A percentile compares a stretch with the other conserved stretches of the same genome.
Evolutionary conservation across 2,113 vertebrate species (phyloP).

Genomic region (Puma concolor): DNA sequence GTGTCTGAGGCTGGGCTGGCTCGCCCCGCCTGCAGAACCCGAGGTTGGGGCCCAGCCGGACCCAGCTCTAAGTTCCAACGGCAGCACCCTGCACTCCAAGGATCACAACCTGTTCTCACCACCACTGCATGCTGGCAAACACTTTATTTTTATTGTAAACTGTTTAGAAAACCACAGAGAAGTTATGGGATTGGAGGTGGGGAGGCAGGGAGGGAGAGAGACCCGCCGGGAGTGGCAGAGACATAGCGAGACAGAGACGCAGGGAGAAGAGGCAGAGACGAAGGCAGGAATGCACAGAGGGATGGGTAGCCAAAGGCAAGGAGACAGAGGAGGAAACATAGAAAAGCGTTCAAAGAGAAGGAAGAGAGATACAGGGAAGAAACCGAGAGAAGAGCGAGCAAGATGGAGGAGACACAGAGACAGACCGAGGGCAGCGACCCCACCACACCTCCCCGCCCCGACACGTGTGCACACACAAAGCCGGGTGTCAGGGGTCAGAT

Average conservation of each 20-base stretch:
- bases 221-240: not conserved
- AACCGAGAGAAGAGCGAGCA: accelerated
- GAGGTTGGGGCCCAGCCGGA: not conserved
- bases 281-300: accelerated
- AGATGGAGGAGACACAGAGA: not conserved
- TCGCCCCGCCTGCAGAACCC: not conserved
- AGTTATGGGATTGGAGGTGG: not conserved
- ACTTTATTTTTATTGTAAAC: not conserved
- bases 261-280: not conserved
- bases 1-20: not conserved
- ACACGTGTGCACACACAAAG: not conserved
- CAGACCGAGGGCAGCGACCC: not conserved
- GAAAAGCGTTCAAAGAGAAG: not conserved
- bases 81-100: not conserved
- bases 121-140: not conserved
- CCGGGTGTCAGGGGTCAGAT: not conserved
- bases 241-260: not conserved
- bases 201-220: not conserved
- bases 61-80: not conserved
- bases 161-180: not conserved
- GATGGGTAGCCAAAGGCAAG: not conserved
- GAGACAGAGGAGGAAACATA: not conserved
- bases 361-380: not conserved
- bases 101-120: not conserved
- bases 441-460: not conserved